phyloP scores from a whole-genome alignment of 2,888 invertebrate species.

The Microctonus brassicae region DNA sequence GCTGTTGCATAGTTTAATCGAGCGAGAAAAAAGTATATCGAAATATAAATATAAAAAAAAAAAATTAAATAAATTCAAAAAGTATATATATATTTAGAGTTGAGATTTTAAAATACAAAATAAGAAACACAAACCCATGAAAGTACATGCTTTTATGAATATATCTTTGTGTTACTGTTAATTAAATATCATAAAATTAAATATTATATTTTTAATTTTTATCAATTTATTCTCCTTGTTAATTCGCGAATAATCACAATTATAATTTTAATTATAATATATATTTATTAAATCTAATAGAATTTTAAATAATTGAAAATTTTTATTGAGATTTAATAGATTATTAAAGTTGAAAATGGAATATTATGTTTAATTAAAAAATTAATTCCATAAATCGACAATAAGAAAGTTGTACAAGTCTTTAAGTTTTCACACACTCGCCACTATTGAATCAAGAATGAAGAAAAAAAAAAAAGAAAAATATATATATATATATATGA shows the following conservation, averaged over 20 bases:
- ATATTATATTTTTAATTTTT: background rate
- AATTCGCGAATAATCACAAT: background rate
- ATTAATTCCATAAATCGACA: background rate
- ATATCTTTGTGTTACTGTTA: constrained; percentile 6
- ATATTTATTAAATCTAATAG: no score
- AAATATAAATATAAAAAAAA: constrained; percentile 51
- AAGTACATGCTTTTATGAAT: constrained; percentile 66
- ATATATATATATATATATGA: constrained; percentile 42
- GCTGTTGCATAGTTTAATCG: constrained; percentile 55
- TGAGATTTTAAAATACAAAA: constrained; percentile 60
- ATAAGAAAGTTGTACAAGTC: constrained; percentile 2
- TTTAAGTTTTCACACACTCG: constrained; percentile 10
- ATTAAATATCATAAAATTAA: background rate
- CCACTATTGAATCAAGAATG: constrained; percentile 29
- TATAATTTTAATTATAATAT: no score
- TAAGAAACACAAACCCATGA: constrained; percentile 67
- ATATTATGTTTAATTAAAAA: background rate
- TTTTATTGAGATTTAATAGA: constrained; percentile 11
- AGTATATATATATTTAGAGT: constrained; percentile 61
- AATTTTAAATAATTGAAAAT: no score
- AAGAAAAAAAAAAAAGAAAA: no score
- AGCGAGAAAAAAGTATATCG: constrained; percentile 49
- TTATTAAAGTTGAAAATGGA: constrained; percentile 31
- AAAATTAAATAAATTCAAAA: constrained; percentile 45
- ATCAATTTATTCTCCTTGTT: background rate